These are phyloP conservation scores for Peromyscus aztecus DNA, from an alignment of 2,797 vertebrate genomes.

Conservation along the genomic window DNA sequence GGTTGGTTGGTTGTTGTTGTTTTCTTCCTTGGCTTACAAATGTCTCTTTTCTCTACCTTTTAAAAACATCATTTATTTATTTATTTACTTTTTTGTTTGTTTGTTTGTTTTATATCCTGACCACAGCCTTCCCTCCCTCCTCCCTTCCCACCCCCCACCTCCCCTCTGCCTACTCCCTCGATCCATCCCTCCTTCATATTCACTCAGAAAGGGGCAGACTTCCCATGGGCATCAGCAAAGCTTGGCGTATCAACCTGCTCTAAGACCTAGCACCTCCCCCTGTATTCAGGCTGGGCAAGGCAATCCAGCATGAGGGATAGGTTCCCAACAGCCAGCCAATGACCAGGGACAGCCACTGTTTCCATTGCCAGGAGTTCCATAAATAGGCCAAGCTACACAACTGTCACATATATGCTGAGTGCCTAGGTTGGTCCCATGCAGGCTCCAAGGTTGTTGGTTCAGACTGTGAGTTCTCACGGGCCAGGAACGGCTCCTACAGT, in stretches of 20 bases:
- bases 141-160: background rate
- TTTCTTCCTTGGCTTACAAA: slow-evolving; percentile 4
- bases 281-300: background rate
- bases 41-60: background rate
- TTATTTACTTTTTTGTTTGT: no score
- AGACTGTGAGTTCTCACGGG: background rate
- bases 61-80: background rate
- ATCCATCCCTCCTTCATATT: background rate
- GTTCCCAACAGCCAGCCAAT: background rate
- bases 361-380: no score
- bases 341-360: background rate
- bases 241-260: background rate
- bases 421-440: background rate
- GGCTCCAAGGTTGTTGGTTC: background rate
- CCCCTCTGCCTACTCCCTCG: background rate
- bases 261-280: background rate
- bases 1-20: background rate
- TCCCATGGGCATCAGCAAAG: background rate
- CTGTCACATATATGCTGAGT: background rate
- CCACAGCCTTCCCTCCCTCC: background rate
- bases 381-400: background rate
- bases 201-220: background rate
- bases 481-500: background rate
- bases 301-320: background rate
- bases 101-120: background rate